Conservation (phyloP, 2,888 invertebrate genomes). For the Stegana nigrithorax region DNA sequence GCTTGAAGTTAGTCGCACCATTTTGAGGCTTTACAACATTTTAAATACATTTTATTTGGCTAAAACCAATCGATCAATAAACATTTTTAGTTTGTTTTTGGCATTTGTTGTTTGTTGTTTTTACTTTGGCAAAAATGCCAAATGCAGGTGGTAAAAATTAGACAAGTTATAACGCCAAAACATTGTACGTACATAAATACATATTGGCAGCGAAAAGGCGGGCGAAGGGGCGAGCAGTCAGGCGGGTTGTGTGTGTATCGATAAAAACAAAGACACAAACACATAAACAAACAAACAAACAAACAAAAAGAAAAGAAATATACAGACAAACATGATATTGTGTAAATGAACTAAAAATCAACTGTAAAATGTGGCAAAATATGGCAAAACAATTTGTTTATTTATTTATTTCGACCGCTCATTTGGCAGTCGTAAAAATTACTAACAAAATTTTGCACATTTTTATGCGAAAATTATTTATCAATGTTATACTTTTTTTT, state of each 20-base stretch:
- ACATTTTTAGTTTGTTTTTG: constrained; percentile 23
- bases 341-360: constrained; percentile 5
- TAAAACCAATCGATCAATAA: constrained; percentile 57
- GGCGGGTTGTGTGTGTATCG: no score
- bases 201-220: no score
- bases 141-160: constrained; percentile 60
- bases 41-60: constrained; percentile 42
- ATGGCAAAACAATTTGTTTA: constrained; percentile 1
- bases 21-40: constrained; percentile 17
- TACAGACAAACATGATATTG: background rate
- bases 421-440: no score
- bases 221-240: no score
- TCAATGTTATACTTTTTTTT: constrained; percentile 4
- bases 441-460: constrained; percentile 27
- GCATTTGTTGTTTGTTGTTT: no score
- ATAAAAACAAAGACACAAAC: no score
- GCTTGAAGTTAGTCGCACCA: no score
- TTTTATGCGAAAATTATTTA: background rate
- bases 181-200: no score
- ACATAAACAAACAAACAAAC: background rate
- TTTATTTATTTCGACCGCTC: background rate
- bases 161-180: constrained; percentile 48
- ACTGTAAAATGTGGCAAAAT: constrained; percentile 2
- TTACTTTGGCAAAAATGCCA: constrained; percentile 50
- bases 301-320: background rate